Evolutionary conservation across 1,140 invertebrate species (phyloP).

Genomic region (Hylaeus anthracinus): DNA sequence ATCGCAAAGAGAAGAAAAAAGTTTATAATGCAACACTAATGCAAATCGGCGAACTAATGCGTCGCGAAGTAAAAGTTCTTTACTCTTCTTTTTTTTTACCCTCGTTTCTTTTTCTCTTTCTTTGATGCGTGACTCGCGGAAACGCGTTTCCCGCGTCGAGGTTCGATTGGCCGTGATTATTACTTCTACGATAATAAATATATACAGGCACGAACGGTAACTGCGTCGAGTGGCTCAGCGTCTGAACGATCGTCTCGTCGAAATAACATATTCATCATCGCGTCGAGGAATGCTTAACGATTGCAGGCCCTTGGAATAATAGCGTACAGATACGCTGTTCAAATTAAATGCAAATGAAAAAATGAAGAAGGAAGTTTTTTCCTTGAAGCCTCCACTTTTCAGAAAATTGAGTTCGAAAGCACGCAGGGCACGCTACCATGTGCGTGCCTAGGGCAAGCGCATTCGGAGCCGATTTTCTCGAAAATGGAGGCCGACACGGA

Average conservation of each 20-base stretch:
- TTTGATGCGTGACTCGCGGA: neutral
- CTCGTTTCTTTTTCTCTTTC: neutral
- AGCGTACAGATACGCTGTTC: too few species aligned
- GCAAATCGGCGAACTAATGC: constrained; percentile 7
- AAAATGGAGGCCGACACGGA: neutral
- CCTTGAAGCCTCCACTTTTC: too few species aligned
- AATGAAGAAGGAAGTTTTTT: neutral
- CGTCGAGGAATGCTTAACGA: neutral
- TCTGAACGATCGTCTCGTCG: neutral
- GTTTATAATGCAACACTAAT: constrained; percentile 25
- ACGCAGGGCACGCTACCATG: too few species aligned
- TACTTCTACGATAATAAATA: constrained; percentile 53
- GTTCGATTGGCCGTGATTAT: constrained; percentile 49
- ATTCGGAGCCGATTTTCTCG: neutral
- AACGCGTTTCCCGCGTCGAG: constrained; percentile 46
- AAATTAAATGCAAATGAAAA: neutral
- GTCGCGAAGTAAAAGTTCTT: constrained; percentile 21
- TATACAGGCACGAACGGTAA: constrained; percentile 66
- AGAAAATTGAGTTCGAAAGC: neutral
- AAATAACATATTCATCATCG: neutral
- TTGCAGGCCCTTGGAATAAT: neutral
- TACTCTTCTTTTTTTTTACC: neutral
- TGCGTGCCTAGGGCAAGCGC: too few species aligned
- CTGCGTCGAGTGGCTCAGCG: constrained; percentile 46
- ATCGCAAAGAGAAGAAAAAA: constrained; percentile 16